Base-by-base conservation (phyloP, 2,888 invertebrate genomes). In the Chymomyza procnemis region DNA sequence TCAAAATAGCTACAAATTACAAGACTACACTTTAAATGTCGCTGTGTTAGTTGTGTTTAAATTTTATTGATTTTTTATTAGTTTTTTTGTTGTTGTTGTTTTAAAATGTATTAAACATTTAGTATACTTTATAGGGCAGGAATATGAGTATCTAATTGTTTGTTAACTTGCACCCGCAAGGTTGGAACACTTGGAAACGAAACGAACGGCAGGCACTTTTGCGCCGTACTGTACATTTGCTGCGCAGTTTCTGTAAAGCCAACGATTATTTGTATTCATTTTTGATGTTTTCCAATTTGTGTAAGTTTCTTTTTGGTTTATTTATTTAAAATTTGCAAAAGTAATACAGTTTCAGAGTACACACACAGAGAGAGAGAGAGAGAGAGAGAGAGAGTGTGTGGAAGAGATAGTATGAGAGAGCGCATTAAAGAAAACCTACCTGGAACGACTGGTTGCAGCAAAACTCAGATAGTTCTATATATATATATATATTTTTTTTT, bases 361-460 rank as follows among this genome's bases (percentile, higher is more conserved):
- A n/a, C n/a, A n/a, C n/a, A 50, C 64, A 54, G 65, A 26, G 26
- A 26, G 26, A 3, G 26, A 2, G 26, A 3, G 0, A 26, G 26
- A 26, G 26, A 26, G 2, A 59, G 48, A 70, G 57, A 65, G 55
- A 63, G 41, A 61, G 55, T 66, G 50, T 69, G 50, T 48, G 22
- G 61, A 30, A 64, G 71, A 69, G 59, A 65, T 47, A 64, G 59
- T 54, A 55, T 58, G 70, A 55, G 54, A 66, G 61, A 62, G 61
- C 50, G 66, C 64, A 57, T 78, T 70, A 74, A 67, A 72, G 73
- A n/a, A 73, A 80, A 83, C 82, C 82, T 83, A 83, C 82, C 82
- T 83, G 72, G 58, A 75, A 69, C 71, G 55, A 74, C 67, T 61
- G 48, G 72, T 55, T 74, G 73, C 55, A 68, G 61, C 50, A 59